Base-by-base conservation (phyloP, 2,888 invertebrate genomes). In the Entomobrya multifasciata region DNA sequence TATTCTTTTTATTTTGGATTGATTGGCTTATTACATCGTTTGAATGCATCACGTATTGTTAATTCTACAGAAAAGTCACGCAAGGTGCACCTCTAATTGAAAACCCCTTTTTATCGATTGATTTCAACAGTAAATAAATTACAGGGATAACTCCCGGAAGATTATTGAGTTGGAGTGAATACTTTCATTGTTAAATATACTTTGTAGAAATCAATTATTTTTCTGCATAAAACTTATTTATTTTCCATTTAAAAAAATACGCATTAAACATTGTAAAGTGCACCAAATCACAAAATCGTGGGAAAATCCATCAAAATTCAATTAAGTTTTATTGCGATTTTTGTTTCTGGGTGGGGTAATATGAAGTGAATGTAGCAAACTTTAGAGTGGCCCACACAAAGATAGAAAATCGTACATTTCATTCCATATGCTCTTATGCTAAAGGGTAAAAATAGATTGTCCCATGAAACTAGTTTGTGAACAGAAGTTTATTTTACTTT, bases 401-500 rank as follows among this genome's bases (percentile, higher is more conserved):
- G 36, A 8, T 6, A 36, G 36, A 4, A 36, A 36, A 36, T 4
- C 8, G 36, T 36, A 62, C 17, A 3, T 83, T 83, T 76, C 36
- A 76, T 76, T 36, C 76, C 83, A 83, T 83, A 83, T 83, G 83
- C 52, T 76, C 74, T 11, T 17, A 72, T 76, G 80, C 49, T 36
- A 8, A 70, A 80, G 67, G 65, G 49, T 52, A 76, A 62, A 25
- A 55, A 67, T 57, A 20, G 77, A 67, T 77, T 67, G 81, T 86
- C 80, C 36, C 80, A 81, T 76, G 74, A 86, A 80, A 80, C 81
- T 55, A 44, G 22, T 74, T 55, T 65, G 81, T 86, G 72, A 60
- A 44, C 72, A 49, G 47, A 70, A 36, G 20, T 17, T n/a, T n/a
- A n/a, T n/a, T n/a, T n/a, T n/a, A 52, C 36, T 76, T 81, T 84